Conservation (phyloP, 2,113 vertebrate species). For the Fulica atra region DNA sequence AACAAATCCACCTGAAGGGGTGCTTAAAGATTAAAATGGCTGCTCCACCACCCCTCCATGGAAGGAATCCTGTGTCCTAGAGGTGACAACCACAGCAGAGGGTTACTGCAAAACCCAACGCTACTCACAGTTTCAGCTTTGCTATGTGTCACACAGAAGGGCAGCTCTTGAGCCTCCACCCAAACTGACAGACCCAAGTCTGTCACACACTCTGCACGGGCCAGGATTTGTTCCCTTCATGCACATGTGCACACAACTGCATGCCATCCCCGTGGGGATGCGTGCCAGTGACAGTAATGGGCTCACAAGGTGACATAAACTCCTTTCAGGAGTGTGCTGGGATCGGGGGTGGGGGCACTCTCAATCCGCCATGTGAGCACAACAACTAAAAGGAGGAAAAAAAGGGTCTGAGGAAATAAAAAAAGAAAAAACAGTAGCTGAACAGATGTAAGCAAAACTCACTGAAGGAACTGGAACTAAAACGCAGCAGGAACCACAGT, state of each 20-base stretch:
- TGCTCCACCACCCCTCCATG: not conserved
- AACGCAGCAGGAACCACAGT: not conserved
- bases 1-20: not conserved
- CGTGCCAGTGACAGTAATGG: fast-evolving
- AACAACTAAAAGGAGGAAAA: not conserved
- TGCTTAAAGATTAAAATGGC: not conserved
- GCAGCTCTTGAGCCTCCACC: not conserved
- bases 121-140: not conserved
- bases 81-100: not conserved
- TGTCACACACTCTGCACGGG: fast-evolving
- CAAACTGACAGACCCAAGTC: not conserved
- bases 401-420: not conserved
- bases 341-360: no score
- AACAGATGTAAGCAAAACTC: not conserved
- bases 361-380: not conserved
- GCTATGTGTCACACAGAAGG: not conserved
- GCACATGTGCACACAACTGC: fast-evolving
- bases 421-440: not conserved
- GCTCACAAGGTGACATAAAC: not conserved
- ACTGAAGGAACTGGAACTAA: not conserved
- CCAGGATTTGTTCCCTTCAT: not conserved
- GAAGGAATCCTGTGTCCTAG: not conserved
- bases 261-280: fast-evolving
- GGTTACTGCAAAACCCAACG: not conserved
- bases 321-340: not conserved